Conservation (phyloP, 53 echinoderm and acorn worm species). For the Pentamera pediparva region DNA sequence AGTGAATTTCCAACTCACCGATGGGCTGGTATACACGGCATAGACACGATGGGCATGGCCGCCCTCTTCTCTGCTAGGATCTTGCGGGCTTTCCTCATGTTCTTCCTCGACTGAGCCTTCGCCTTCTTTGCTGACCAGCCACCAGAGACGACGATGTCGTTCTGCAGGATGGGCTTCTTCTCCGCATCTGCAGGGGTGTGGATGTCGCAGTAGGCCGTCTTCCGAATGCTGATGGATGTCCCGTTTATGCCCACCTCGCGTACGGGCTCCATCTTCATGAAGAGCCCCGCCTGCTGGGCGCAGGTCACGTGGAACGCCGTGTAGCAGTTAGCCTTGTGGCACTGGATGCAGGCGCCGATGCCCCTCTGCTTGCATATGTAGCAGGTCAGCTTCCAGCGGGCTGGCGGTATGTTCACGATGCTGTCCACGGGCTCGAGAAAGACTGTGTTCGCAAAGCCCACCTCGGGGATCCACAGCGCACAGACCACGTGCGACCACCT, state of each 20-base stretch:
- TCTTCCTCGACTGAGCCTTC: slow-evolving; percentile 94
- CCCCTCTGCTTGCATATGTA: slow-evolving; percentile 98
- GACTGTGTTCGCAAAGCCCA: slow-evolving; percentile 98
- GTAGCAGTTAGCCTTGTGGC: slow-evolving; percentile 99
- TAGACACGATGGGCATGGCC: slow-evolving; percentile 95
- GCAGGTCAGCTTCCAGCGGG: slow-evolving; percentile 96
- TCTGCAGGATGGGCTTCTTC: slow-evolving; percentile 75
- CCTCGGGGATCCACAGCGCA: slow-evolving; percentile 98
- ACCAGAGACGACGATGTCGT: slow-evolving; percentile 43
- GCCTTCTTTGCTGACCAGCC: slow-evolving; percentile 87
- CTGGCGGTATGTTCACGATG: slow-evolving; percentile 92
- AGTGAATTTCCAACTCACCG: slow-evolving; percentile 47
- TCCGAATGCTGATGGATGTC: slow-evolving; percentile 91
- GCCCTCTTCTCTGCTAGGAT: slow-evolving; percentile 97
- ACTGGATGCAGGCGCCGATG: slow-evolving; percentile 96
- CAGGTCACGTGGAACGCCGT: slow-evolving; percentile 99
- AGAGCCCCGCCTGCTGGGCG: slow-evolving; percentile 93
- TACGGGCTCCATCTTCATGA: slow-evolving; percentile 99
- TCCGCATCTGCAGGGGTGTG: slow-evolving; percentile 91
- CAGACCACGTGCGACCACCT: slow-evolving; percentile 98
- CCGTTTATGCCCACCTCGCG: slow-evolving; percentile 89
- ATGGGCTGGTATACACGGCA: slow-evolving; percentile 94
- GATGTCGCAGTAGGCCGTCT: slow-evolving; percentile 97
- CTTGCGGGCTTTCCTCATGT: slow-evolving; percentile 98
- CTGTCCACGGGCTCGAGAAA: slow-evolving; percentile 99